Evolutionary conservation across 2,113 vertebrate species (phyloP).

Genomic region (Turdus rufiventris): DNA sequence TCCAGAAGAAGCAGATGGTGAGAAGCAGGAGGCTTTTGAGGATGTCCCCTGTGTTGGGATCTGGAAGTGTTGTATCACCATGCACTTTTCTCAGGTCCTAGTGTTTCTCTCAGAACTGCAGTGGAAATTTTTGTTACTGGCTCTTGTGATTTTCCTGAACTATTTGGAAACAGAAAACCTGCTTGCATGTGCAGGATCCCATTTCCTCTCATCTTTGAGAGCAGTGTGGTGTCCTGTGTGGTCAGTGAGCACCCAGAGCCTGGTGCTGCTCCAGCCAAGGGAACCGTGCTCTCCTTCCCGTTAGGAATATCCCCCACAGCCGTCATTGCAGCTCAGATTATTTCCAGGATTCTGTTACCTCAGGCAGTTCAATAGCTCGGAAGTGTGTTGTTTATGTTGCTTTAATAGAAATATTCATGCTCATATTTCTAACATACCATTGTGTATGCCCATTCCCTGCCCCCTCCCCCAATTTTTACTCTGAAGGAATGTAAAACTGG

Average conservation of each 20-base stretch:
- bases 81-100: not conserved
- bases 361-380: not conserved
- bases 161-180: not conserved
- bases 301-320: not conserved
- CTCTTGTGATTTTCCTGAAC: not conserved
- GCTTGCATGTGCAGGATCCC: not conserved
- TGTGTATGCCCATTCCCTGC: accelerated
- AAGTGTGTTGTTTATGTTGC: not conserved
- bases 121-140: not conserved
- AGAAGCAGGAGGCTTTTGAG: not conserved
- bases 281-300: accelerated
- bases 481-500: not conserved
- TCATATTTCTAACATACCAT: not conserved
- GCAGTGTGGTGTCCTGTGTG: too few relatives aligned
- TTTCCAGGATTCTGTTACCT: not conserved
- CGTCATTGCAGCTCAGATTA: not conserved
- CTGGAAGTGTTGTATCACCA: not conserved
- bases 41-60: too few relatives aligned
- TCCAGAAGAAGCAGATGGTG: not conserved
- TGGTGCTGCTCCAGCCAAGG: not conserved
- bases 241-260: not conserved
- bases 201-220: not conserved
- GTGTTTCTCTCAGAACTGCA: not conserved
- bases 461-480: accelerated
- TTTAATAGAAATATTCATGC: not conserved